phyloP scores from a whole-genome alignment of 64 coral and sea anemone genomes.

The Platygyra sinensis region DNA sequence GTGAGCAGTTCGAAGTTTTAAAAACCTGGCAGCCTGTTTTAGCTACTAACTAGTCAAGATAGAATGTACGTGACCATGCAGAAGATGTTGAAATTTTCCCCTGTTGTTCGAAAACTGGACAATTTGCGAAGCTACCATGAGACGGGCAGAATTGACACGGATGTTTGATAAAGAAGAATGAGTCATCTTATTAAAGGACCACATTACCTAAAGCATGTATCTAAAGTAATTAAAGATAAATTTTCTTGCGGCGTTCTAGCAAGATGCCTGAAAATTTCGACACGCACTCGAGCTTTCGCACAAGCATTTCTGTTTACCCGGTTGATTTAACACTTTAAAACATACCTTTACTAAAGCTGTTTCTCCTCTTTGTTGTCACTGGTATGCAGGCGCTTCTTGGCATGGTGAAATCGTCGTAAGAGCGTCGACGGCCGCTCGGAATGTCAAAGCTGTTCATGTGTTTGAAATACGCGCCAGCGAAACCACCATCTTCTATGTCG shows the following conservation, averaged over 20 bases:
- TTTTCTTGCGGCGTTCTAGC: no score
- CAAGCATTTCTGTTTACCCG: no score
- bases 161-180: no score
- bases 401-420: conserved; percentile 18
- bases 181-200: no score
- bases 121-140: neutral
- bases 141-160: neutral
- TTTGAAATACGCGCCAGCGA: conserved; percentile 37
- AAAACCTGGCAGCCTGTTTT: neutral
- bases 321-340: neutral
- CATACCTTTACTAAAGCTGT: conserved; percentile 27
- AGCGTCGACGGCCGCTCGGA: neutral
- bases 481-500: neutral
- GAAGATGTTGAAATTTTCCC: neutral
- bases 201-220: no score
- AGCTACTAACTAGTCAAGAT: neutral
- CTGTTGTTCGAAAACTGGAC: neutral
- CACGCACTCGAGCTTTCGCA: no score
- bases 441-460: conserved; percentile 13
- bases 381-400: conserved; percentile 17
- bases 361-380: neutral
- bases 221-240: no score
- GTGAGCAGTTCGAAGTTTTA: no score
- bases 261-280: no score
- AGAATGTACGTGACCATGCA: neutral